Evolutionary conservation across 2,113 vertebrate genomes (phyloP).

Genomic region (Coptodon bakossiorum): DNA sequence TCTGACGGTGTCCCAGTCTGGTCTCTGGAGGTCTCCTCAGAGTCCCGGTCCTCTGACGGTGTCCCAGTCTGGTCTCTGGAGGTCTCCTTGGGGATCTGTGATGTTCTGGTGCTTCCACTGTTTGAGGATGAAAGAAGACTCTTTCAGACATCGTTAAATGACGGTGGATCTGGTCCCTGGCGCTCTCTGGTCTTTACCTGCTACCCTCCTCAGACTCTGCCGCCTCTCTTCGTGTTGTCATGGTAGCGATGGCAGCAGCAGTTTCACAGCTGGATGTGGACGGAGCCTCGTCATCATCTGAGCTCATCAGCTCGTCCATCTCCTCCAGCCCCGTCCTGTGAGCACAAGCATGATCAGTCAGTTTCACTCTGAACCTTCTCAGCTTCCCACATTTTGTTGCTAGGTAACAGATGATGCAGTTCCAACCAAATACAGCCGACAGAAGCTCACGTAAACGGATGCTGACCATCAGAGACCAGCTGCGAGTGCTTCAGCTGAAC

Average conservation of each 20-base stretch:
- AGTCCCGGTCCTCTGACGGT: rapidly evolving
- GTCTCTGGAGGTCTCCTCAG: rapidly evolving
- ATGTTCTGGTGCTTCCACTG: not conserved
- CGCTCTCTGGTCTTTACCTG: constrained; percentile 10
- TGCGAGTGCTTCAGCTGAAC: not conserved
- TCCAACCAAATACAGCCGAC: not conserved
- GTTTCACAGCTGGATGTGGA: constrained; percentile 17
- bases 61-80: rapidly evolving
- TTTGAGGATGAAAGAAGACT: not conserved
- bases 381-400: not conserved
- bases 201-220: not conserved
- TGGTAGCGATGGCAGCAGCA: not conserved
- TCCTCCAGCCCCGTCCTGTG: constrained; percentile 77
- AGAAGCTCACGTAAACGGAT: rapidly evolving
- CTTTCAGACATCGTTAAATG: not conserved
- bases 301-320: constrained; percentile 67
- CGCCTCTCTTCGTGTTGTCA: not conserved
- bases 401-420: not conserved
- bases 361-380: not conserved
- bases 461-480: not conserved
- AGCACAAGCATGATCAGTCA: not conserved
- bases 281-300: constrained; percentile 45
- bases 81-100: not conserved
- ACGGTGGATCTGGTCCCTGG: not conserved
- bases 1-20: rapidly evolving